Evolutionary conservation across 2,797 vertebrate genomes (phyloP).

Genomic region (Semotilus atromaculatus): DNA sequence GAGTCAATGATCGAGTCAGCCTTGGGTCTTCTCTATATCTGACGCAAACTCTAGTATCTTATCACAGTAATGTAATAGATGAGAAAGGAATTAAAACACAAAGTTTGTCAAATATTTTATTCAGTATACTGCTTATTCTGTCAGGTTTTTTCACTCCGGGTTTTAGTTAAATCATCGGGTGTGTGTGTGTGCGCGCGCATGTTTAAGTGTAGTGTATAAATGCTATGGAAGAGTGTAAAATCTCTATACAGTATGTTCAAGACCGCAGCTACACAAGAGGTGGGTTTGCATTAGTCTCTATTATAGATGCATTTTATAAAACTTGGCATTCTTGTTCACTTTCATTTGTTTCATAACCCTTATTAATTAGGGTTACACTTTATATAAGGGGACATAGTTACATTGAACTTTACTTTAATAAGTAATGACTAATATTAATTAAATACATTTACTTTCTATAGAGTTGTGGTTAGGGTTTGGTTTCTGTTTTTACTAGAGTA

Average conservation of each 20-base stretch:
- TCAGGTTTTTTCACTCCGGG: background rate
- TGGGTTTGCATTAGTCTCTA: slow-evolving; percentile 27
- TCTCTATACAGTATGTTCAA: slow-evolving; percentile 33
- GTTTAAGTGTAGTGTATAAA: background rate
- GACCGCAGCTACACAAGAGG: slow-evolving; percentile 30
- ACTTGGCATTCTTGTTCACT: background rate
- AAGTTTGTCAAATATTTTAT: background rate
- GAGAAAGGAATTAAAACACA: background rate
- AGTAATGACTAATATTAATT: too few relatives aligned
- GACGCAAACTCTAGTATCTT: background rate
- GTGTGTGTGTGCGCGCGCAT: background rate
- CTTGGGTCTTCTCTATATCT: slow-evolving; percentile 15
- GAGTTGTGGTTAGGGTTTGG: too few relatives aligned
- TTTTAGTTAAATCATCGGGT: background rate
- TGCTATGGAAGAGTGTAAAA: background rate
- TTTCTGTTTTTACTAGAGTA: too few relatives aligned
- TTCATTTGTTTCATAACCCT: background rate
- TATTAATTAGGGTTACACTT: too few relatives aligned
- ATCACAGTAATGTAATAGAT: background rate
- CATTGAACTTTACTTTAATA: too few relatives aligned
- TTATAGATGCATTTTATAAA: background rate
- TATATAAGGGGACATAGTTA: too few relatives aligned
- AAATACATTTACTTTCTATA: too few relatives aligned
- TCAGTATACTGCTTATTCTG: background rate
- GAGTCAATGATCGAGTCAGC: slow-evolving; percentile 43